phyloP scores from a whole-genome alignment of 2,888 invertebrate species.

The Alcis repandata region DNA sequence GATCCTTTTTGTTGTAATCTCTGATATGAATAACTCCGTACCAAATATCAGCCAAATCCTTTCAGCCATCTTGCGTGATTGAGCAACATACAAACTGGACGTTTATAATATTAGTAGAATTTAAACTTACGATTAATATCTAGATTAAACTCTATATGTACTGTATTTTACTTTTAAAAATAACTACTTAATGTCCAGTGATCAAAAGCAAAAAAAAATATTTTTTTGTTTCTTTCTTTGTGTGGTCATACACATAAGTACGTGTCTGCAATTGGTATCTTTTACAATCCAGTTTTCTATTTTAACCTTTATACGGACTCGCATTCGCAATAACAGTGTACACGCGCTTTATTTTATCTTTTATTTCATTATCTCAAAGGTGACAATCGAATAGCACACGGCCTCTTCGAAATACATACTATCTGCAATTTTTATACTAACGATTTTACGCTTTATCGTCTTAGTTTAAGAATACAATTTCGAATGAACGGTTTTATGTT shows the following conservation, averaged over 20 bases:
- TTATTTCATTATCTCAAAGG: slow-evolving; percentile 54
- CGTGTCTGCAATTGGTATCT: not conserved
- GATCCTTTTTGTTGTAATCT: too few species aligned
- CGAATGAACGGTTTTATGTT: slow-evolving; percentile 11
- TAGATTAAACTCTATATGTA: too few species aligned
- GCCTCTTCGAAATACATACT: slow-evolving; percentile 21
- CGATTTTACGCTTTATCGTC: slow-evolving; percentile 13
- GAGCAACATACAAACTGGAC: too few species aligned
- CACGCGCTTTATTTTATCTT: slow-evolving; percentile 48
- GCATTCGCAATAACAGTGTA: slow-evolving; percentile 33
- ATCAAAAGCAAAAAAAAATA: not conserved
- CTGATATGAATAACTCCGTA: too few species aligned
- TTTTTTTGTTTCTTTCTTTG: too few species aligned
- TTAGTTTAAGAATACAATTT: not conserved
- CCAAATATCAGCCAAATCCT: too few species aligned
- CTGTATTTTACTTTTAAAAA: too few species aligned
- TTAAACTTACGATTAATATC: too few species aligned
- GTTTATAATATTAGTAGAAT: too few species aligned
- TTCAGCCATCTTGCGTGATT: too few species aligned
- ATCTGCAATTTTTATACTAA: slow-evolving; percentile 9
- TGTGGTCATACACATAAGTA: not conserved
- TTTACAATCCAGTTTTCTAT: not conserved
- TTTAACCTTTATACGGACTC: slow-evolving; percentile 22
- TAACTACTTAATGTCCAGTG: too few species aligned
- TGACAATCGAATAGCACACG: slow-evolving; percentile 55